Conservation (phyloP, 2,797 vertebrate genomes). For the Siniperca scherzeri region DNA sequence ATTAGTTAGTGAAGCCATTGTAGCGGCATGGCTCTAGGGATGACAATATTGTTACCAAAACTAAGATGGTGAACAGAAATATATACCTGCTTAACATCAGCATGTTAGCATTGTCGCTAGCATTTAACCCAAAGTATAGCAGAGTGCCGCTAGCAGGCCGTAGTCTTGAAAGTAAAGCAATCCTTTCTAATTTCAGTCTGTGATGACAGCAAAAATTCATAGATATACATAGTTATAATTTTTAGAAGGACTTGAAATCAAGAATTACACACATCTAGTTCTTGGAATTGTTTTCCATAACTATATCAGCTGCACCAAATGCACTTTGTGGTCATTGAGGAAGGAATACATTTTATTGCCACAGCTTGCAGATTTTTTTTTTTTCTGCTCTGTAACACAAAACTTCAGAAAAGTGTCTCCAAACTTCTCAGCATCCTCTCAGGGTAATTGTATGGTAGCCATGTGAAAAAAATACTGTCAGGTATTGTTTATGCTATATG, state of each 20-base stretch:
- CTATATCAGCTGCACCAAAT: background rate
- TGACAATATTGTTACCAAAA: background rate
- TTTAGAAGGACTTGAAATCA: background rate
- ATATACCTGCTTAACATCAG: background rate
- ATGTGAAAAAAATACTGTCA: background rate
- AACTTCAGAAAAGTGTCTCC: background rate
- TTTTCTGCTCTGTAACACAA: background rate
- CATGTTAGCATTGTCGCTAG: background rate
- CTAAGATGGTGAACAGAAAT: too few species aligned
- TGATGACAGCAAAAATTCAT: background rate
- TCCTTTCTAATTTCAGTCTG: background rate
- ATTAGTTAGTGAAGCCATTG: background rate
- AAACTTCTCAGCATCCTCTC: conserved; percentile 1
- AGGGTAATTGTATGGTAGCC: background rate
- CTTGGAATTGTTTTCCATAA: background rate
- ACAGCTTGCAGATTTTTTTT: background rate
- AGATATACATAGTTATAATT: background rate
- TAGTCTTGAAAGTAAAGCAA: background rate
- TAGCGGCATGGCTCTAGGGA: background rate
- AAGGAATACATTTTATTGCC: background rate
- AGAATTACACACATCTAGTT: background rate
- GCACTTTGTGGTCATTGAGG: background rate
- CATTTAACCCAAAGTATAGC: background rate
- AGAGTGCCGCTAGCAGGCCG: background rate
- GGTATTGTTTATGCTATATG: background rate